Evolutionary conservation across 2,888 invertebrate species (phyloP).

Genomic region (Vandiemenella viatica): DNA sequence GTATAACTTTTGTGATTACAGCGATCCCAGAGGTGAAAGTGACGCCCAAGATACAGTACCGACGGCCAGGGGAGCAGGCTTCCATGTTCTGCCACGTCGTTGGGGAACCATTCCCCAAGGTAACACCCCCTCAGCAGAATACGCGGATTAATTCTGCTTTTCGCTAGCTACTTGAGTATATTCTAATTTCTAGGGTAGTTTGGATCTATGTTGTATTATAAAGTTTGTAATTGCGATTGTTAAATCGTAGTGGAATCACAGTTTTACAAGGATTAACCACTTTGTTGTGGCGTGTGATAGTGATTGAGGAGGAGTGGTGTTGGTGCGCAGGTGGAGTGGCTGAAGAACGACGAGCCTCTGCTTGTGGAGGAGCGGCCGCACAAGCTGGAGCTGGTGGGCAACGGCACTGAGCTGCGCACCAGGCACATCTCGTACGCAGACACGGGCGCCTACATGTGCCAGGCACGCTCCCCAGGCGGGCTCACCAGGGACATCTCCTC

Average conservation of each 20-base stretch:
- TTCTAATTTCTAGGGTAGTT: no score
- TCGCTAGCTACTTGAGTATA: no score
- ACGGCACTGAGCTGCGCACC: slow-evolving; percentile 48
- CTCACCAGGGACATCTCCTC: slow-evolving; percentile 54
- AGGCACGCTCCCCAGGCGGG: slow-evolving; percentile 53
- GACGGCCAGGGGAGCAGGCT: slow-evolving; percentile 48
- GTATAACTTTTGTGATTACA: slow-evolving; percentile 27
- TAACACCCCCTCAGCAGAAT: no score
- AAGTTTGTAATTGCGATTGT: no score
- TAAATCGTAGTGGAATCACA: no score
- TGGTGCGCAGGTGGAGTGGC: slow-evolving; percentile 50
- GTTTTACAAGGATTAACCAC: not conserved
- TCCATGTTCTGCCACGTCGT: slow-evolving; percentile 57
- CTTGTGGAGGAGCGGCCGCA: slow-evolving; percentile 33
- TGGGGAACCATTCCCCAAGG: slow-evolving; percentile 54
- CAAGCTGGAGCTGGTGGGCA: slow-evolving; percentile 48
- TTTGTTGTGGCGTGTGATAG: no score
- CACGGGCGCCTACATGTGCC: slow-evolving; percentile 64
- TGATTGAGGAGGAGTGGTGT: no score
- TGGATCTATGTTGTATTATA: no score
- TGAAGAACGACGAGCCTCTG: slow-evolving; percentile 53
- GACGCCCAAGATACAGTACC: slow-evolving; percentile 50
- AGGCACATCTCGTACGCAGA: slow-evolving; percentile 52
- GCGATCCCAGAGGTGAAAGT: slow-evolving; percentile 59
- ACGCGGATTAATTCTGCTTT: no score